Evolutionary conservation across 2,888 invertebrate species (phyloP).

Genomic region (Hemicrepidius hirtus): DNA sequence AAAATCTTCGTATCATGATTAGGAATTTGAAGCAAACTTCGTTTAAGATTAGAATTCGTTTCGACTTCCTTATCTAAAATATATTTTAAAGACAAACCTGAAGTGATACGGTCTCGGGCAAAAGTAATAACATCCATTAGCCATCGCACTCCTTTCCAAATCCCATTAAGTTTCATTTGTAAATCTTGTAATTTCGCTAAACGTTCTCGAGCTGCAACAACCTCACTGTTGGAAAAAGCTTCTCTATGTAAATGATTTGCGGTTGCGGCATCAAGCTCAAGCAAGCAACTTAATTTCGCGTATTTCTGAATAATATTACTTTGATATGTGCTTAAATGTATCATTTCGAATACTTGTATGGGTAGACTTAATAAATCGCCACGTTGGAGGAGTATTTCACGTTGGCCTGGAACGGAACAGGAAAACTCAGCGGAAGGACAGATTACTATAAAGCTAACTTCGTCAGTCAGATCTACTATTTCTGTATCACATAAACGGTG

Average conservation of each 20-base stretch:
- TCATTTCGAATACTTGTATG: constrained; percentile 95
- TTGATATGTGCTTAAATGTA: constrained; percentile 96
- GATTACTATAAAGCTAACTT: constrained; percentile 93
- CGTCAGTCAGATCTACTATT: constrained; percentile 92
- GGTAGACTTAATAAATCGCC: constrained; percentile 92
- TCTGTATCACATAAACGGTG: constrained; percentile 95
- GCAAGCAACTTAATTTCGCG: constrained; percentile 92
- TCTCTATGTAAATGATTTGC: constrained; percentile 96
- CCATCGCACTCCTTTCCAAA: constrained; percentile 98
- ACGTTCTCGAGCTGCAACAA: constrained; percentile 90
- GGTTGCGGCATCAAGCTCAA: constrained; percentile 93
- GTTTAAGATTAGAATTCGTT: constrained; percentile 69
- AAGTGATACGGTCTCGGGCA: constrained; percentile 85
- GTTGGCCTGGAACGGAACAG: constrained; percentile 91
- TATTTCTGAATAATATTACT: constrained; percentile 92
- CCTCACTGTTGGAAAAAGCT: constrained; percentile 93
- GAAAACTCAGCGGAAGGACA: constrained; percentile 95
- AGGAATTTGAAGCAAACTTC: constrained; percentile 80
- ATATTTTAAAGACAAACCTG: constrained; percentile 68
- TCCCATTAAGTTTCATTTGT: constrained; percentile 88
- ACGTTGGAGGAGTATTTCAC: constrained; percentile 88
- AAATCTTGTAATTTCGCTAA: constrained; percentile 88
- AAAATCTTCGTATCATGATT: constrained; percentile 83
- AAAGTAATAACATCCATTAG: constrained; percentile 96
- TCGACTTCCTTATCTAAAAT: constrained; percentile 71